Evolutionary conservation across 2,888 invertebrate species (phyloP).

Genomic region (Girardia tigrina): DNA sequence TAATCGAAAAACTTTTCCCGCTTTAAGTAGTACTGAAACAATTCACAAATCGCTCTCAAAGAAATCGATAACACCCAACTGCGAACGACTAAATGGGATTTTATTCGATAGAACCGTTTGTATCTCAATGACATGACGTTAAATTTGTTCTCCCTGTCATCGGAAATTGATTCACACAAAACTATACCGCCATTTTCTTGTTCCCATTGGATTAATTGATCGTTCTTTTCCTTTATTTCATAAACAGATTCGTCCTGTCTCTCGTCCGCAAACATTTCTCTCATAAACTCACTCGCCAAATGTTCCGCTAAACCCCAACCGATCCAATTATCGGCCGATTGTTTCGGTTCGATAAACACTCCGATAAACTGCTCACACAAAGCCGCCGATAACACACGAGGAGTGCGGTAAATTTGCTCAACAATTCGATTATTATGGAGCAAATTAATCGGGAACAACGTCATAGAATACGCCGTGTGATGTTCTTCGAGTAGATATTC

Average conservation of each 20-base stretch:
- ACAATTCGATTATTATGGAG: neutral
- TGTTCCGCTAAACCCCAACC: conserved; percentile 3
- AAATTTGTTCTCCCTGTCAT: neutral
- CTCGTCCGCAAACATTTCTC: neutral
- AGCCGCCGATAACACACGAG: neutral
- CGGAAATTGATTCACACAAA: neutral
- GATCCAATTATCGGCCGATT: neutral
- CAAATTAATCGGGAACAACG: neutral
- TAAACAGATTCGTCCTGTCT: neutral
- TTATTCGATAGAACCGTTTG: neutral
- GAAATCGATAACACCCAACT: neutral
- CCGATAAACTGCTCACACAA: neutral
- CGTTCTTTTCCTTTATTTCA: neutral
- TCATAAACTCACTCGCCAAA: neutral
- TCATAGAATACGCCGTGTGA: neutral
- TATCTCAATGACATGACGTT: neutral
- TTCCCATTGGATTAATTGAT: neutral
- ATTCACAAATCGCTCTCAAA: neutral
- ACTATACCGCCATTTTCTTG: neutral
- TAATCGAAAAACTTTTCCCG: neutral
- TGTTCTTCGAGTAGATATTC: neutral
- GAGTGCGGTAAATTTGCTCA: neutral
- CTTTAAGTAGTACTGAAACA: neutral
- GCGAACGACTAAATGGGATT: neutral
- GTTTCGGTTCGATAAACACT: neutral